Base-by-base conservation (phyloP, 2,888 invertebrate genomes). In the Cheilosia variabilis region DNA sequence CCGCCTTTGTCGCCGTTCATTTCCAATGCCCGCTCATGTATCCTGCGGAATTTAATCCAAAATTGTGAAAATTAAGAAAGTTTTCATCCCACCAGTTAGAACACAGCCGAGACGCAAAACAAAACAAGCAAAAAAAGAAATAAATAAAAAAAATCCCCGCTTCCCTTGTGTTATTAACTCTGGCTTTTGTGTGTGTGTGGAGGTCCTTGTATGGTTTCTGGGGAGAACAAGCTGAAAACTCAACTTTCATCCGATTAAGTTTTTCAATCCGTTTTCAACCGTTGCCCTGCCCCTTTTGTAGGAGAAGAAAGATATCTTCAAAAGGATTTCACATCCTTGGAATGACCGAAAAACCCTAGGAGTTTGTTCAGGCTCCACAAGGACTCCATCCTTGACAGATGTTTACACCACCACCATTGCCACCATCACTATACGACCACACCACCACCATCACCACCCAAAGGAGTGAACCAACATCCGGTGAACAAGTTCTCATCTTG, bases 401-500 rank as follows among this genome's bases (percentile, higher is more conserved):
- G 86, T 86, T 86, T 86, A 86, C 86, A 86, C 76, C 81, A 71
- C 72, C 69, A 75, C 76, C 69, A 86, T 72, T 50, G 72, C 71
- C 66, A 78, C 37, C 53, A 66, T 47, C 60, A 31, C 27, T 15
- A 1, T 22, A 24, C 13, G 13, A 52, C 24, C 52, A 24, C 22
- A 24, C 52, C 19, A 50, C 19, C 19, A 19, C 19, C 75, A 24
- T 31, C 34, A 1, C 62, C 43, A 19, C 19, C 41, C 27, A 15
- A 43, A 60, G 27, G 66, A 71, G 45, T 63, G 62, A 63, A 57
- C 76, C 76, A 71, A 81, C 86, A 86, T 86, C 86, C 86, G 81
- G 81, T 86, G 86, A 86, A 77, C 86, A 86, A 81, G 81, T 81
- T 86, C 76, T 86, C 76, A 76, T 86, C 86, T 86, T 86, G 86